phyloP scores from a whole-genome alignment of 2,888 invertebrate species.

The Dione vanillae region DNA sequence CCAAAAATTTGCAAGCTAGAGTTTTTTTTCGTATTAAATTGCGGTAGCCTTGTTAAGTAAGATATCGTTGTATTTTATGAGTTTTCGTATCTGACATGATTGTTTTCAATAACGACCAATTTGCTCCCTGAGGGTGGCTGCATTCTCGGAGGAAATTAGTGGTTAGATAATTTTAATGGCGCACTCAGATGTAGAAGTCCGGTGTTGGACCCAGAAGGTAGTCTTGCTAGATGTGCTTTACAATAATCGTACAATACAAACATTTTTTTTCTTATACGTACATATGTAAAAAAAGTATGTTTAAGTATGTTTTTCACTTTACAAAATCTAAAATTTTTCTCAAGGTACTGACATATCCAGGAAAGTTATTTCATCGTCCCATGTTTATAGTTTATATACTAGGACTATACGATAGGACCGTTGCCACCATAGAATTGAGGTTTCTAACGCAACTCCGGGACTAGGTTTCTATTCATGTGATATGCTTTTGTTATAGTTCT shows the following conservation, averaged over 20 bases:
- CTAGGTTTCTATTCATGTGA: constrained; percentile 37
- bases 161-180: constrained; percentile 43
- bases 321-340: no score
- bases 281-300: no score
- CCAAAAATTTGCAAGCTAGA: background rate
- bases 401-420: constrained; percentile 24
- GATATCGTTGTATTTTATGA: constrained; percentile 48
- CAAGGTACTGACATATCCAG: constrained; percentile 34
- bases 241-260: no score
- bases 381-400: constrained; percentile 31
- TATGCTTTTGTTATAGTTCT: constrained; percentile 17
- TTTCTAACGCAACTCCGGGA: constrained; percentile 39
- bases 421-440: constrained; percentile 44
- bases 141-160: constrained; percentile 60
- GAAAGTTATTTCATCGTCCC: background rate
- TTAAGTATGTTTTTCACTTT: no score
- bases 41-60: background rate
- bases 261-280: no score
- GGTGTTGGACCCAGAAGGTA: constrained; percentile 12
- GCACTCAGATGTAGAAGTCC: constrained; percentile 25
- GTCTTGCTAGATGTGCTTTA: constrained; percentile 7
- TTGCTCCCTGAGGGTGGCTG: constrained; percentile 52
- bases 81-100: constrained; percentile 50
- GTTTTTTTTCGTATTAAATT: background rate
- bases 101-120: constrained; percentile 48